Evolutionary conservation across 2,888 invertebrate species (phyloP), one percentile per base, ranked within the genome.

Genomic region (Cataglyphis rosenhaueri): DNA sequence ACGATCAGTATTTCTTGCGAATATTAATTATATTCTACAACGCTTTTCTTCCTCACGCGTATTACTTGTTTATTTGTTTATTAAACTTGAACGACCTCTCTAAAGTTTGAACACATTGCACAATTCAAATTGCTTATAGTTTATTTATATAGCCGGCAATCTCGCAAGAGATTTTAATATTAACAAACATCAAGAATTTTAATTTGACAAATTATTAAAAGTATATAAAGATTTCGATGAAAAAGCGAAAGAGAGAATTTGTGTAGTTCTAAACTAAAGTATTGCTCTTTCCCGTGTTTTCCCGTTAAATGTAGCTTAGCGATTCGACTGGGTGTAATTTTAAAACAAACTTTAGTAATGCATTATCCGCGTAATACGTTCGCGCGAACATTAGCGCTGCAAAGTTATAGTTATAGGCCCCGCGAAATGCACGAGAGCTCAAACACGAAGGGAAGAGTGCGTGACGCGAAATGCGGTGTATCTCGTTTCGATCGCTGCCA

Each of bases 261-360:
- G 18, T 25, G 35, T 25, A 3, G 5, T 9, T 48, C 15, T 9
- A 41, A 52, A 18, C 1, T 55, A 0, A 68, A 70, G 21, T 57
- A 55, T 55, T 12, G 15, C 21, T 70, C 21, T 57, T 57, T 25
- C n/a, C 18, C 35, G 35, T 25, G 8, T 21, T 32, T 52, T 52
- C 52, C 12, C 21, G 44, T 21, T 70, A 44, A 79, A 71, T 21
- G 38, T 59, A 59, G n/a, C 32, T 71, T 79, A 15, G 44, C 32
- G 9, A 44, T 59, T 44, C 21, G 21, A n/a, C 25, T 9, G 12
- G 38, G 12, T 15, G 15, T 32, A 59, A 71, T 79, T 71, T 79
- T 48, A 79, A 79, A 79, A 71, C 44, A 44, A 79, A 79, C 71
- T 59, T 71, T 59, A 9, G 12, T 44, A 71, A 70, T 70, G 78